Base-by-base conservation (phyloP, 2,888 invertebrate species). In the Campoplex capitator region DNA sequence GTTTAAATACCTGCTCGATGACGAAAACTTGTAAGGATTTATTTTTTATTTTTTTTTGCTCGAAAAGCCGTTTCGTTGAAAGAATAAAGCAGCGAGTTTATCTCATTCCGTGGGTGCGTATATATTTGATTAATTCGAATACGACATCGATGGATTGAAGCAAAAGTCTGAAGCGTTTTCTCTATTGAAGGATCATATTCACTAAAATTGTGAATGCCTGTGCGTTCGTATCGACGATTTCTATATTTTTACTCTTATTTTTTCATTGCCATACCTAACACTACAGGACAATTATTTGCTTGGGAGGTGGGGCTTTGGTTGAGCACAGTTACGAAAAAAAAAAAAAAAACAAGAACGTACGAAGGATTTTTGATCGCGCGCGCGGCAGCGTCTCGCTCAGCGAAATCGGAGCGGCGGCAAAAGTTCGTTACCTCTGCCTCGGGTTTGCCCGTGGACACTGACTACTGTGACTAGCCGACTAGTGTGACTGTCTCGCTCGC, bases 381-480 rank as follows among this genome's bases (percentile, higher is more conserved):
- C 71, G 78, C 78, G 67, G 80, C 86, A 80, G 86, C 84, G 84
- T 84, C 86, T 81, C 80, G 78, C 78, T 74, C 78, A 48, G 74
- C 28, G 42, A 62, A 45, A 68, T 18, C 16, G 4, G 70, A 82
- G 82, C 67, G 51, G 48, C 76, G 83, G 74, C 81, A 84, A 85
- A 77, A 84, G 62, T 70, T 16, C 18, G 73, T 32, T 84, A 86
- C 86, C 86, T 81, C 62, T 75, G 84, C 86, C 84, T 87, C 84
- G 84, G 86, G 81, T 84, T 81, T 82, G 84, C 86, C 86, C 86
- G 86, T 84, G 84, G 81, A 87, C 86, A 87, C 86, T 87, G 86
- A 51, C 88, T 83, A 28, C 51, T 70, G 65, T 62, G 58, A 48
- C 70, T 62, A 23, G 48, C 45, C 54, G 58, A 48, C 70, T 62